These are phyloP conservation scores for Vidua macroura DNA, from an alignment of 2,113 vertebrate species.

Conservation along the genomic window DNA sequence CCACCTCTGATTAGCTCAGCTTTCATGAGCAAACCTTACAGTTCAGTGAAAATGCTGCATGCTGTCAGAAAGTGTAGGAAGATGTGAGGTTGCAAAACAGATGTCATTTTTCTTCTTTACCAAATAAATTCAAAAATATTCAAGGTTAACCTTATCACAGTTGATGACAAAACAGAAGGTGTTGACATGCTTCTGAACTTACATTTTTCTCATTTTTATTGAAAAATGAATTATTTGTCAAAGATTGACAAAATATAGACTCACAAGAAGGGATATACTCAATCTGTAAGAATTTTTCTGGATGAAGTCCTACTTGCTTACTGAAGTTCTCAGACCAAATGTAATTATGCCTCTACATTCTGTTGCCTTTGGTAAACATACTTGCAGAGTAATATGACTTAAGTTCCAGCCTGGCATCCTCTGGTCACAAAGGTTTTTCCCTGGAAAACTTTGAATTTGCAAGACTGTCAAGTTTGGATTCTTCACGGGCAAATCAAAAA, in stretches of 20 bases:
- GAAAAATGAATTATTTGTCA: background rate
- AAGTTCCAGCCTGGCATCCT: background rate
- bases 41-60: slow-evolving; percentile 17
- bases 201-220: background rate
- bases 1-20: slow-evolving; percentile 68
- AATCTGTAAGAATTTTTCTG: background rate
- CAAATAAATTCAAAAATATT: slow-evolving; percentile 51
- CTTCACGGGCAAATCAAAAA: background rate
- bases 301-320: background rate
- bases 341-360: background rate
- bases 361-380: background rate
- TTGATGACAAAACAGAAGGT: slow-evolving; percentile 46
- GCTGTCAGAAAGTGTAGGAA: slow-evolving; percentile 61
- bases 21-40: slow-evolving; percentile 38
- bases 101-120: slow-evolving; percentile 52
- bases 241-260: background rate
- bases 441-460: background rate
- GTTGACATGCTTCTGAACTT: slow-evolving; percentile 42
- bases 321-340: background rate
- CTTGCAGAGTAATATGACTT: background rate
- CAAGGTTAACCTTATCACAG: slow-evolving; percentile 42
- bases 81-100: slow-evolving; percentile 61
- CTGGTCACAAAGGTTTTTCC: background rate
- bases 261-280: background rate
- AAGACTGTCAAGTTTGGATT: background rate